Evolutionary conservation across 92 coral and sea anemone species (phyloP), one percentile per base, ranked within the genome.

Genomic region (Zoanthus solanderi): DNA sequence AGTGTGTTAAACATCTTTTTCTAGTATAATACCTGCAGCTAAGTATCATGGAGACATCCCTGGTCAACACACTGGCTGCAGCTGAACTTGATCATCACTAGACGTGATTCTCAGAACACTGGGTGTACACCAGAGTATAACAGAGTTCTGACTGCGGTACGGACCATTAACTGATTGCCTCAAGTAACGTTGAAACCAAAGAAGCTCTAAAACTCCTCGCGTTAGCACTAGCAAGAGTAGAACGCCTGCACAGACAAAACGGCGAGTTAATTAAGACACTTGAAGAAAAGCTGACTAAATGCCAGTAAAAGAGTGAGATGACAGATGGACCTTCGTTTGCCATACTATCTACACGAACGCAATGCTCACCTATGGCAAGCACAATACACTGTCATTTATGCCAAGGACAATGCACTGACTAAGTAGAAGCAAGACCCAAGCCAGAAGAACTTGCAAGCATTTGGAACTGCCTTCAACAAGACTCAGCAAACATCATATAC

Each of bases 81-180:
- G 78, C 84, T 90, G 69, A 83, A 91, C 85, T 29, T 91, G 81
- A 31, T 56, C 32, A 57, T 86, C 15, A 83, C 82, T 85, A 91
- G 89, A 57, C 83, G 85, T 28, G 57, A 57, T 42, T 53, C 83
- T 61, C 48, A 83, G 67, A 91, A 91, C 71, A 31, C 31, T 54
- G 53, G 83, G 72, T 13, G 85, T 67, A 82, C 73, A 65, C 87
- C 52, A 63, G 88, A 47, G 83, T 79, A 29, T 87, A 74, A 50
- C 79, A 89, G 71, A 83, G 88, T 48, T 78, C 76, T 29, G 78
- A 89, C 68, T 85, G 87, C 47, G 78, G 74, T 61, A 83, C 88
- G 10, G 78, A 84, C 78, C 88, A 89, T 46, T 74, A 88, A 3
- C 78, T 89, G 76, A 50, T 89, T 65, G 81, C 73, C 71, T 31